Conservation (phyloP, 2,888 invertebrate genomes). For the Thymelicus sylvestris region DNA sequence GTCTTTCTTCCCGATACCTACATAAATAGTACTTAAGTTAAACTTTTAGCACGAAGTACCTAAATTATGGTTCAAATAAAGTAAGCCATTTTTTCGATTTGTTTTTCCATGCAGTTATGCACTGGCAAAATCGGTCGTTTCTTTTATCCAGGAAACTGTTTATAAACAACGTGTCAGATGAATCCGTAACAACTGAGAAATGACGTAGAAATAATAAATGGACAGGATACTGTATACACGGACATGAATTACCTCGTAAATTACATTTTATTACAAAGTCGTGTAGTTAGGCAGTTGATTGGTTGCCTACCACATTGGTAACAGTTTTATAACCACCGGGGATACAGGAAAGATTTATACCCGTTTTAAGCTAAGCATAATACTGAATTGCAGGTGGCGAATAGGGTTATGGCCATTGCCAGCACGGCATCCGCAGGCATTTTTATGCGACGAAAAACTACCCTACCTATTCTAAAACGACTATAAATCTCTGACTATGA, state of each 20-base stretch:
- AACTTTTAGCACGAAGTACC: no score
- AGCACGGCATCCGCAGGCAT: no score
- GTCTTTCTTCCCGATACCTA: no score
- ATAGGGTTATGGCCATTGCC: no score
- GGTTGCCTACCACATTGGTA: background rate
- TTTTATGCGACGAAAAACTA: no score
- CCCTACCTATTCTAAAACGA: no score
- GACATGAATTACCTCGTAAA: conserved; percentile 17
- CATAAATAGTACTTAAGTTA: no score
- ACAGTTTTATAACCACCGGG: background rate
- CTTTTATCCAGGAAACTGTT: conserved; percentile 5
- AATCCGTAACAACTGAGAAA: background rate
- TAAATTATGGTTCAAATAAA: no score
- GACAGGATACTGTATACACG: conserved; percentile 12
- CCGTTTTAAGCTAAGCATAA: no score
- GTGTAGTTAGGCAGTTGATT: background rate
- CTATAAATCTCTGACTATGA: no score
- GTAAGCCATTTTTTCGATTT: no score
- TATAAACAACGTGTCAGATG: conserved; percentile 7
- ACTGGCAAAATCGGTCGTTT: background rate
- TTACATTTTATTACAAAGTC: conserved; percentile 7
- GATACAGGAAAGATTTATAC: background rate
- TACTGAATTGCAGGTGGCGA: no score
- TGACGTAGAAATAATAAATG: conserved; percentile 4
- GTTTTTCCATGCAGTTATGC: background rate